Base-by-base conservation (phyloP, 1,140 invertebrate genomes). In the Scaptomyza pallida region DNA sequence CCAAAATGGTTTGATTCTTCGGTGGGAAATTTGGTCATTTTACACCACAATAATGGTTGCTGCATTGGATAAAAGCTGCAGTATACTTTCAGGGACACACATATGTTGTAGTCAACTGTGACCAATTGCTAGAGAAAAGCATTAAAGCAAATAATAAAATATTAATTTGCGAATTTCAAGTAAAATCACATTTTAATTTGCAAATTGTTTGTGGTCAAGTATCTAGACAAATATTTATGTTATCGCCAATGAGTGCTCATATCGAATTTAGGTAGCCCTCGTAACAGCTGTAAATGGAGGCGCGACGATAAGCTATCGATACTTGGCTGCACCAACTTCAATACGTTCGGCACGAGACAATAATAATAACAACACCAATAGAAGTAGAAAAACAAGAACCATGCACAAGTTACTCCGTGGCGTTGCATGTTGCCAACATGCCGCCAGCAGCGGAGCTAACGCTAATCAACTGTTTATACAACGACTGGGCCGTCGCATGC, bases 351-450 rank as follows among this genome's bases (percentile, higher is more conserved):
- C 60, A 64, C 60, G 60, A 35, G 35, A 71, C 61, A 71, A 65
- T 45, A 71, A 65, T 45, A 71, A 71, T 45, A 65, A 65, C 6
- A 56, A 35, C 13, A 23, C 9, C 10, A 26, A 23, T 15, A 45
- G 1, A 19, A 51, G 12, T 16, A 40, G 40, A 6, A 47, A 16
- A 60, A 16, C 13, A 26, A 26, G 3, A 37, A 47, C 40, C 5
- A 72, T 72, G 70, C 51, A 68, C 33, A 72, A 68, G 40, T 43
- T 72, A 72, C 70, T 72, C 48, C 70, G 70, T 55, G 64, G 70
- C 70, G 64, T 72, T 37, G 70, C 70, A 61, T 61, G 62, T 54
- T 67, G 63, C 35, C 64, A 68, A 13, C 64, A 72, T 72, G 70
- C 70, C 64, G 70, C 51, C 64, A 60, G 16, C 56, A 54, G 48